Evolutionary conservation across 2,797 vertebrate species (phyloP).

Genomic region (Gymnothorax javanicus): DNA sequence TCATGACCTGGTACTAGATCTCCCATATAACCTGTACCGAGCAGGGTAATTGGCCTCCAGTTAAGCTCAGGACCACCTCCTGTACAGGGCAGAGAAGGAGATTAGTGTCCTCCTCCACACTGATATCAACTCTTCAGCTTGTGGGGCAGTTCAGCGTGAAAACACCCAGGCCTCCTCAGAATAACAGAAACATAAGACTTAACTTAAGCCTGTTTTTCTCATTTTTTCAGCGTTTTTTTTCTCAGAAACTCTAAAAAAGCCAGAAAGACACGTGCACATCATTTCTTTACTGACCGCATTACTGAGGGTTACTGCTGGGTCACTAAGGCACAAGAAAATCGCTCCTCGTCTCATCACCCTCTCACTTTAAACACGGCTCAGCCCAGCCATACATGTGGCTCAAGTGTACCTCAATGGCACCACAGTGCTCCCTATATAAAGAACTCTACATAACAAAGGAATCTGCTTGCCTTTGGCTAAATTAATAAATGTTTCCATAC

Average conservation of each 20-base stretch:
- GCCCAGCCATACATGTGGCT: not conserved
- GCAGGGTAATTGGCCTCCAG: not conserved
- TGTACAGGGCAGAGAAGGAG: not conserved
- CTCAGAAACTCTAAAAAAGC: not conserved
- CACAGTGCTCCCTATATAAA: not conserved
- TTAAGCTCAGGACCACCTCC: not conserved
- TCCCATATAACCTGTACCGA: not conserved
- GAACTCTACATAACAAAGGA: not conserved
- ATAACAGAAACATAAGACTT: not conserved
- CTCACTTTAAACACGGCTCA: not conserved
- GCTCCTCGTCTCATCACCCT: not conserved
- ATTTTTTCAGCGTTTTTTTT: not conserved
- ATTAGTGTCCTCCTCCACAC: not conserved
- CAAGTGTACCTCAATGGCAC: not conserved
- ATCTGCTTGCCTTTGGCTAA: not conserved
- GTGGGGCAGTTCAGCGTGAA: constrained; percentile 1
- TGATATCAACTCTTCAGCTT: not conserved
- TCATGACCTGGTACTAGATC: not conserved
- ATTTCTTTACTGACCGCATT: not conserved
- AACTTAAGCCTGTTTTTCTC: not conserved
- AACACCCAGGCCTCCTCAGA: not conserved
- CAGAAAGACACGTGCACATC: not conserved
- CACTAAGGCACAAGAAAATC: not conserved
- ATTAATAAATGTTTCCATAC: not conserved
- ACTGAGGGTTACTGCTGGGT: not conserved